Percentiles rank a stretch among this genome's conserved stretches.
Evolutionary conservation across 2,888 invertebrate genomes (phyloP).

Genomic region (Acheta domesticus): DNA sequence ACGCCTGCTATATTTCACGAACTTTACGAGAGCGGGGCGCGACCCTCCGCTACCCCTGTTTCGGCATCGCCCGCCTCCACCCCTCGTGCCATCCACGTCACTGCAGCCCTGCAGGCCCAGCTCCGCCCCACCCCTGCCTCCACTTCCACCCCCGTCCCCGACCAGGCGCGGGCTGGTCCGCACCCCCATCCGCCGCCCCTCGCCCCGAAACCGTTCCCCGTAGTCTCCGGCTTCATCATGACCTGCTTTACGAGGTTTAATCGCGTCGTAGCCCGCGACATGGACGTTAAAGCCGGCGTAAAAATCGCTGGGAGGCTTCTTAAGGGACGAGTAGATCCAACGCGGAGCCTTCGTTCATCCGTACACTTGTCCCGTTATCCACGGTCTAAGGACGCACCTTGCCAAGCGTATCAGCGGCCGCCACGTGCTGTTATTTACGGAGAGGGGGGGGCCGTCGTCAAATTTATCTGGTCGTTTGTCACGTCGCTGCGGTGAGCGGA

Average conservation of each 20-base stretch:
- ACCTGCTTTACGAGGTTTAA: slow-evolving; percentile 8
- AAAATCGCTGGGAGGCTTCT: not conserved
- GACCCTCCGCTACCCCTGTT: not conserved
- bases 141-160: not conserved
- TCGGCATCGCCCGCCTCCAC: not conserved
- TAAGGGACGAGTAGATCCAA: not conserved
- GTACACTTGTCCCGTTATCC: not conserved
- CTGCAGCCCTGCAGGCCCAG: not conserved
- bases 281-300: slow-evolving; percentile 5
- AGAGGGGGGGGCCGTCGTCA: not conserved
- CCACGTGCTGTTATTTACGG: not conserved
- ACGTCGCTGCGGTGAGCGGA: no score
- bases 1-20: slow-evolving; percentile 18
- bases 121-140: not conserved
- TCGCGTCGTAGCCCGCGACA: not conserved
- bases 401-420: not conserved
- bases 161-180: not conserved
- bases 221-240: not conserved
- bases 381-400: not conserved
- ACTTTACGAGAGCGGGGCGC: not conserved
- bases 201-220: not conserved
- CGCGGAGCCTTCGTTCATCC: not conserved
- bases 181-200: not conserved
- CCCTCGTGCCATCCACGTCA: not conserved
- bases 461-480: no score